Evolutionary conservation across 2,888 invertebrate species (phyloP).

Genomic region (Mimachlamys varia): DNA sequence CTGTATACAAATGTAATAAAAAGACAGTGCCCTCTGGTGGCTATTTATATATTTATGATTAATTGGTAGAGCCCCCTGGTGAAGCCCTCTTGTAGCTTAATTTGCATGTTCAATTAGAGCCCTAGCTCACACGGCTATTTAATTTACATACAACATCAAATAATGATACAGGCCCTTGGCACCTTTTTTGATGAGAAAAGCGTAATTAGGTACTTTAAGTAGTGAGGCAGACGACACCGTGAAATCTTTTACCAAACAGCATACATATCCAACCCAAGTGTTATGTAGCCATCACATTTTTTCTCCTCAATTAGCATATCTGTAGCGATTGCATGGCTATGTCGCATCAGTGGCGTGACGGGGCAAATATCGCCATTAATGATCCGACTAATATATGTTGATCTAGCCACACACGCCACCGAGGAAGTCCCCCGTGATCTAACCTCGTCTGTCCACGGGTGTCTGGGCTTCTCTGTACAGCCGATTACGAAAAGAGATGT

Average conservation of each 20-base stretch:
- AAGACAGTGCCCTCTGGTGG: no score
- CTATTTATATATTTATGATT: no score
- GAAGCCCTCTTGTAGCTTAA: no score
- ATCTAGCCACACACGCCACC: slow-evolving; percentile 6
- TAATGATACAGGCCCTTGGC: background rate
- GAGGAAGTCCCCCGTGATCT: background rate
- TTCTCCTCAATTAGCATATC: slow-evolving; percentile 7
- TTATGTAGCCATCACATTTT: background rate
- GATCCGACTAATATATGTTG: background rate
- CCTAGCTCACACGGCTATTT: background rate
- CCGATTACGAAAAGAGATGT: background rate
- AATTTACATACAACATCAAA: no score
- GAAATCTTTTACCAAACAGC: background rate
- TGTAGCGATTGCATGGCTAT: background rate
- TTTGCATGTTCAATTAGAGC: background rate
- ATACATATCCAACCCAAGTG: background rate
- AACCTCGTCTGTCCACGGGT: background rate
- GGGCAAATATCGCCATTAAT: background rate
- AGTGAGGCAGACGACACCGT: background rate
- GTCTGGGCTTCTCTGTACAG: background rate
- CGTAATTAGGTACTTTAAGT: background rate
- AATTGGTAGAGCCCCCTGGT: no score
- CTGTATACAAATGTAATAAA: no score
- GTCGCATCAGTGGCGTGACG: background rate
- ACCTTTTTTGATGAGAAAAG: background rate